These are phyloP conservation scores for Pollenia labialis DNA, from an alignment of 2,888 invertebrate species.

Conservation along the genomic window DNA sequence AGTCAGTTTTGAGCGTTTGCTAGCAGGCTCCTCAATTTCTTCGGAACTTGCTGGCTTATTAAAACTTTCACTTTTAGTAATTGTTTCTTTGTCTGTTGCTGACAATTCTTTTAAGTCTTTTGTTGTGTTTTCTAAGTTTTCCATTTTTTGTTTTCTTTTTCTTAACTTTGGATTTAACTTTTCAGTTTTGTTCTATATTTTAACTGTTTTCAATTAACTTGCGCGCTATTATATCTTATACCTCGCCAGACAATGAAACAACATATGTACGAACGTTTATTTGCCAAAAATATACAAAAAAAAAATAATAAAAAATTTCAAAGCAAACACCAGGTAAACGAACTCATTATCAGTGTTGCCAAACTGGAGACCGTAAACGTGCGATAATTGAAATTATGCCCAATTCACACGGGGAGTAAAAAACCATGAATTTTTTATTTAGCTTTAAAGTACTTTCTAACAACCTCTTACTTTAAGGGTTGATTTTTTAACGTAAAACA, in stretches of 20 bases:
- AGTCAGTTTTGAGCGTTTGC: slow-evolving; percentile 52
- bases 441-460: no score
- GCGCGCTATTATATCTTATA: slow-evolving; percentile 59
- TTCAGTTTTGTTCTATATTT: slow-evolving; percentile 4
- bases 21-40: slow-evolving; percentile 46
- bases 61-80: slow-evolving; percentile 59
- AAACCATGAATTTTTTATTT: no score
- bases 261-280: slow-evolving; percentile 44
- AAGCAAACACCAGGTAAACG: slow-evolving; percentile 68
- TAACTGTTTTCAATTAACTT: slow-evolving; percentile 58
- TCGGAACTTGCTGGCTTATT: slow-evolving; percentile 46
- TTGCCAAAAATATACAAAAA: slow-evolving; percentile 48
- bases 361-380: not conserved
- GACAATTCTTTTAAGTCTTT: slow-evolving; percentile 28
- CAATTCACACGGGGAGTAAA: no score
- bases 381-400: no score
- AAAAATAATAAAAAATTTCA: slow-evolving; percentile 37
- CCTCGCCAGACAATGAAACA: slow-evolving; percentile 65
- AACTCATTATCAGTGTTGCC: slow-evolving; percentile 54
- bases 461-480: no score
- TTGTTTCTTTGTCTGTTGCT: not conserved
- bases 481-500: no score
- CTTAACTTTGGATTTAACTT: not conserved
- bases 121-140: slow-evolving; percentile 32
- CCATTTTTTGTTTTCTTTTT: slow-evolving; percentile 36